These are phyloP conservation scores for Gambelia wislizenii DNA, from an alignment of 2,797 vertebrate species.

Conservation along the genomic window DNA sequence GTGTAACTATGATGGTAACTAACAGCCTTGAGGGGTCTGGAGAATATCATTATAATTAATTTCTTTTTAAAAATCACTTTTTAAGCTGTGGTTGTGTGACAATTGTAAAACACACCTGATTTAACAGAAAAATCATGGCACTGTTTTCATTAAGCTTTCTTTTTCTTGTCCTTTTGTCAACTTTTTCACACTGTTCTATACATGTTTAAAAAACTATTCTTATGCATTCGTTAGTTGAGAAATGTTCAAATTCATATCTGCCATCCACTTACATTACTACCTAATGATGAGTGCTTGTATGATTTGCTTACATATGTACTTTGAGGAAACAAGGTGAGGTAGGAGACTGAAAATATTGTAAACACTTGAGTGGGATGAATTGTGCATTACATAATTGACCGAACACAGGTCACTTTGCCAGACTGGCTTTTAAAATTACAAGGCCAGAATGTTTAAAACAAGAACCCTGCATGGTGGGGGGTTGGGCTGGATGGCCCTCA, in stretches of 20 bases:
- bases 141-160: neutral
- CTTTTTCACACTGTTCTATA: slow-evolving; percentile 38
- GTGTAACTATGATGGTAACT: neutral
- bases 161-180: slow-evolving; percentile 10
- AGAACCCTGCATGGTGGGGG: too few relatives aligned
- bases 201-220: too few relatives aligned
- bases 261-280: slow-evolving; percentile 51
- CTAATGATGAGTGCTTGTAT: slow-evolving; percentile 37
- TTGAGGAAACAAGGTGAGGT: slow-evolving; percentile 17
- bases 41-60: neutral
- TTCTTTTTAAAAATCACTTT: slow-evolving; percentile 31
- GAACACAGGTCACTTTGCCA: slow-evolving; percentile 42
- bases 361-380: slow-evolving; percentile 53
- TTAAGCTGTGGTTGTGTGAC: neutral
- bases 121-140: slow-evolving; percentile 58
- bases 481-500: too few relatives aligned
- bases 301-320: slow-evolving; percentile 48
- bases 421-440: neutral
- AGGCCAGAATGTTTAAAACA: neutral
- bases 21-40: neutral
- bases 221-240: slow-evolving; percentile 53
- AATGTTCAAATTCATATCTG: slow-evolving; percentile 65
- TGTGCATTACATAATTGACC: slow-evolving; percentile 39
- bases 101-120: slow-evolving; percentile 34
- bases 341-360: slow-evolving; percentile 44